These are phyloP conservation scores for Pyrocoelia pectoralis DNA, from an alignment of 2,888 invertebrate species.

Conservation along the genomic window DNA sequence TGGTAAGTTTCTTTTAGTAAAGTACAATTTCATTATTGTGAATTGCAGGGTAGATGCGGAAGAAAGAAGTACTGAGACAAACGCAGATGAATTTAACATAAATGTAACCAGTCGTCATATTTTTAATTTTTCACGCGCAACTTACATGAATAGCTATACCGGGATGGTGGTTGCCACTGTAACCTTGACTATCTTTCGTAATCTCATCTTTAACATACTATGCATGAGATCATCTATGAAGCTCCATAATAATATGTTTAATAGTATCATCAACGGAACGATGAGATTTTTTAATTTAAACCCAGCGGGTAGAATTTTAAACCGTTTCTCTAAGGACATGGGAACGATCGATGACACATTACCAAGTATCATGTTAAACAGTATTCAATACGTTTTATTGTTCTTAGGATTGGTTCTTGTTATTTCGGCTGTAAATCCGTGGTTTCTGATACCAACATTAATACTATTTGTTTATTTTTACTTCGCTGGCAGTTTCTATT, in stretches of 20 bases:
- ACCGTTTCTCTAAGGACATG: slow-evolving; percentile 91
- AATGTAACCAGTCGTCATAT: not conserved
- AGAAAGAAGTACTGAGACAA: too few species aligned
- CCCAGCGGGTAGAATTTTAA: slow-evolving; percentile 82
- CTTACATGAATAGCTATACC: slow-evolving; percentile 55
- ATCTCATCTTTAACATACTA: slow-evolving; percentile 71
- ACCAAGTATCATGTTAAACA: slow-evolving; percentile 69
- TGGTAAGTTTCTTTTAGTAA: slow-evolving; percentile 64
- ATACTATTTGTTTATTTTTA: slow-evolving; percentile 78
- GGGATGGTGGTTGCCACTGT: slow-evolving; percentile 64
- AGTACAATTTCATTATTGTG: too few species aligned
- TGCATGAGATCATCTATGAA: slow-evolving; percentile 79
- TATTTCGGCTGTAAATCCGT: slow-evolving; percentile 80
- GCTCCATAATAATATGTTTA: slow-evolving; percentile 86
- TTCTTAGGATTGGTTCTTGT: slow-evolving; percentile 83
- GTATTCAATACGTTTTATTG: slow-evolving; percentile 76
- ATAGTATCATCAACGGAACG: slow-evolving; percentile 78
- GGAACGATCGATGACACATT: slow-evolving; percentile 73
- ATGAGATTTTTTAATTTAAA: slow-evolving; percentile 91
- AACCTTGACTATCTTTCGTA: slow-evolving; percentile 62
- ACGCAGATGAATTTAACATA: not conserved
- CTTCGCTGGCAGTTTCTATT: slow-evolving; percentile 76
- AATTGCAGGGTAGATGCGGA: too few species aligned
- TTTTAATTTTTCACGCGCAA: not conserved
- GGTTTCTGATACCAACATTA: slow-evolving; percentile 75